phyloP scores from a whole-genome alignment of 2,113 vertebrate species.

The Tragelaphus strepsiceros region DNA sequence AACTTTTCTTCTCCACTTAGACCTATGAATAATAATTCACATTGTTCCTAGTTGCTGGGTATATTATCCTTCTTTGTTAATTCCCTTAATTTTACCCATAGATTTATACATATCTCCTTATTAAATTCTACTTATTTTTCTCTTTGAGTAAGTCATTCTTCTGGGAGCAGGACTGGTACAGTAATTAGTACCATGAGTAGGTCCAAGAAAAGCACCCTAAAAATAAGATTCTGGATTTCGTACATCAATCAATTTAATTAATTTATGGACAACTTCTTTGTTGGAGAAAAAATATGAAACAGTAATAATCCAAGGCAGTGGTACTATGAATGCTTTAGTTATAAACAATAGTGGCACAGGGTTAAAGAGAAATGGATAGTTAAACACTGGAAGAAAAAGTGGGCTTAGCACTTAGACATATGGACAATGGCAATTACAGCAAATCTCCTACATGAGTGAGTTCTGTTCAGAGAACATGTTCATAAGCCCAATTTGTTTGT shows the following conservation, averaged over 20 bases:
- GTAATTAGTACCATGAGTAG: neutral
- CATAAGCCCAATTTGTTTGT: neutral
- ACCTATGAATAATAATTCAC: neutral
- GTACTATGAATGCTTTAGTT: neutral
- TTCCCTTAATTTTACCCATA: neutral
- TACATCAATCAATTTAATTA: neutral
- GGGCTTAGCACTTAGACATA: neutral
- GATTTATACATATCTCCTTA: neutral
- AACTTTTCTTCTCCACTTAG: neutral
- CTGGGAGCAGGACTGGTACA: neutral
- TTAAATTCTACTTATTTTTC: neutral
- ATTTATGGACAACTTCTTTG: neutral
- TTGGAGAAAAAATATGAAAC: neutral
- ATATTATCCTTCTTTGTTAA: neutral
- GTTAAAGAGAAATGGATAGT: neutral
- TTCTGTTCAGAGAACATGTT: neutral
- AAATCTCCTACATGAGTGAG: neutral
- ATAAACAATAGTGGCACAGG: neutral
- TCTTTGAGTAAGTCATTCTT: neutral
- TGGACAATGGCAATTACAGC: neutral
- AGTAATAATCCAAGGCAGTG: neutral
- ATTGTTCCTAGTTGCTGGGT: neutral
- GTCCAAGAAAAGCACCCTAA: neutral
- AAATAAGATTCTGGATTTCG: neutral
- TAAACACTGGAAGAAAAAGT: neutral